Conservation (phyloP, 2,888 invertebrate species). For the Amphipoea oculea region DNA sequence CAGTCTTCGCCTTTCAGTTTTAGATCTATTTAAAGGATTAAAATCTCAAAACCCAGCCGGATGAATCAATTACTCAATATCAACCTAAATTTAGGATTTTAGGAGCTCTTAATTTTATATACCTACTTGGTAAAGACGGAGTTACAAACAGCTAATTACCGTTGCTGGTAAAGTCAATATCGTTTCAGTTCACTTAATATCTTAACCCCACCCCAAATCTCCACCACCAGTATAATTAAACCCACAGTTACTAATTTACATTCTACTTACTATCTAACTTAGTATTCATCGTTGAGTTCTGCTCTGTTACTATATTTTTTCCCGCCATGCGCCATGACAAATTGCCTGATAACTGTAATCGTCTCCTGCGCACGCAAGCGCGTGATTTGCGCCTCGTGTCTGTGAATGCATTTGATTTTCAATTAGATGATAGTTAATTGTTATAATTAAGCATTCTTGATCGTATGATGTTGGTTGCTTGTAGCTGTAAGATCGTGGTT, state of each 20-base stretch:
- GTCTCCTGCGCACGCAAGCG: slow-evolving; percentile 32
- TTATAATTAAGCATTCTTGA: slow-evolving; percentile 49
- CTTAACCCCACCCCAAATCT: not conserved
- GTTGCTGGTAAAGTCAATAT: not conserved
- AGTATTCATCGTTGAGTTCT: slow-evolving; percentile 48
- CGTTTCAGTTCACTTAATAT: not conserved
- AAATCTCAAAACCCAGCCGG: not conserved
- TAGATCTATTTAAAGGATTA: no score
- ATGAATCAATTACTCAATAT: not conserved
- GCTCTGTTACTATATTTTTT: slow-evolving; percentile 37
- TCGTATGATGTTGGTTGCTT: slow-evolving; percentile 13
- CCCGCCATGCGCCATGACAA: slow-evolving; percentile 36
- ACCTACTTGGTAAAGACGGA: not conserved
- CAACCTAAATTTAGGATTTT: not conserved
- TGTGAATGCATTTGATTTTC: slow-evolving; percentile 50
- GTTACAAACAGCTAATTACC: not conserved
- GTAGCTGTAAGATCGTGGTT: not conserved
- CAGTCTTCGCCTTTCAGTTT: not conserved
- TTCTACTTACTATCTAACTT: slow-evolving; percentile 30
- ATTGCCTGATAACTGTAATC: slow-evolving; percentile 49
- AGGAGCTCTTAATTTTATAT: not conserved
- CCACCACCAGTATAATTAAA: not conserved
- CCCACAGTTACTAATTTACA: slow-evolving; percentile 26
- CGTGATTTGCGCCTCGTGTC: slow-evolving; percentile 38
- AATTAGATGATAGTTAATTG: slow-evolving; percentile 52